Conservation (phyloP, 2,797 vertebrate species). For the Antennarius maculatus region DNA sequence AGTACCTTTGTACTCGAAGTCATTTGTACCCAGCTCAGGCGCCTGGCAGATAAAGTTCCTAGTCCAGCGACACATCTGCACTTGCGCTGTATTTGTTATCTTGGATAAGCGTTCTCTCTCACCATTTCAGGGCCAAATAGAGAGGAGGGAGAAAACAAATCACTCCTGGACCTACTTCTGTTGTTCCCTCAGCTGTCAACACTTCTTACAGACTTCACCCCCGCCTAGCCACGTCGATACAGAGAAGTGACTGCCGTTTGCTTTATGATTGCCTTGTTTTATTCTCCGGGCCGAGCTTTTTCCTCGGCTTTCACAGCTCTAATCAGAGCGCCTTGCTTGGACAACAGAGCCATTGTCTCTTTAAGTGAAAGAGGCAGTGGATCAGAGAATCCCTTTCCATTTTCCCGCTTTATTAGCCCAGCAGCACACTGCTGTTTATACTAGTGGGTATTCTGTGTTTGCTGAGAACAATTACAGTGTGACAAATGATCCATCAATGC, state of each 20-base stretch:
- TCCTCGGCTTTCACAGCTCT: slow-evolving; percentile 69
- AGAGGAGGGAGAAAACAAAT: slow-evolving; percentile 75
- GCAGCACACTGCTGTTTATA: slow-evolving; percentile 95
- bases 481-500: slow-evolving; percentile 99
- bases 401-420: slow-evolving; percentile 96
- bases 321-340: slow-evolving; percentile 75
- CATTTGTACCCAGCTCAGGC: slow-evolving; percentile 76
- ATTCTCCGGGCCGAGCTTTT: slow-evolving; percentile 72
- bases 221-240: slow-evolving; percentile 79
- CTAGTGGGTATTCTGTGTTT: slow-evolving; percentile 98
- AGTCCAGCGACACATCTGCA: slow-evolving; percentile 67
- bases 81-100: slow-evolving; percentile 77
- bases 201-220: slow-evolving; percentile 75
- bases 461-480: slow-evolving; percentile 99
- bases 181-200: slow-evolving; percentile 83
- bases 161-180: slow-evolving; percentile 74
- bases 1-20: slow-evolving; percentile 77
- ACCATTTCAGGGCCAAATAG: slow-evolving; percentile 76
- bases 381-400: slow-evolving; percentile 93
- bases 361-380: slow-evolving; percentile 84
- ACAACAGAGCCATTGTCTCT: slow-evolving; percentile 81
- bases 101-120: slow-evolving; percentile 73
- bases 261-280: slow-evolving; percentile 85
- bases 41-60: slow-evolving; percentile 65
- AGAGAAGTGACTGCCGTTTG: slow-evolving; percentile 82